Evolutionary conservation across 2,113 vertebrate genomes (phyloP).

Genomic region (Geococcyx californianus): DNA sequence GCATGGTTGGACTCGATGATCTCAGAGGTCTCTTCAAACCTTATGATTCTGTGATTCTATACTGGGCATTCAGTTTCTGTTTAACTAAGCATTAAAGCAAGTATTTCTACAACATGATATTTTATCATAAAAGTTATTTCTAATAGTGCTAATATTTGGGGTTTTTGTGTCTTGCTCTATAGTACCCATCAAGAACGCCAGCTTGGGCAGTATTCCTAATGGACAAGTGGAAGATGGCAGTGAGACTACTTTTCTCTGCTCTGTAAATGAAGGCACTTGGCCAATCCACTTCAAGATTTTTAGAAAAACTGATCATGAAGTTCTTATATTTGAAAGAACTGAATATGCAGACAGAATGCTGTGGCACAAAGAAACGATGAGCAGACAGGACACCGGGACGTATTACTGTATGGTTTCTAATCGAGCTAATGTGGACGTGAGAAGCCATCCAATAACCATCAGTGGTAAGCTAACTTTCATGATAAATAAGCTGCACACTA

Average conservation of each 20-base stretch:
- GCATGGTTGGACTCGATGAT: too few species aligned
- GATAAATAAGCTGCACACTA: background rate
- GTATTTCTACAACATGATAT: background rate
- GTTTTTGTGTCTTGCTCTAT: background rate
- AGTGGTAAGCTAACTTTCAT: slow-evolving; percentile 27
- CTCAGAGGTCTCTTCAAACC: too few species aligned
- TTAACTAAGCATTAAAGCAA: background rate
- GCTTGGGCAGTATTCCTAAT: background rate
- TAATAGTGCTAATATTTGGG: background rate
- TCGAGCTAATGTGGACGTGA: background rate
- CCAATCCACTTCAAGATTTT: slow-evolving; percentile 63
- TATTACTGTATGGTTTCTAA: slow-evolving; percentile 65
- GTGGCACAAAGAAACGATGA: slow-evolving; percentile 33
- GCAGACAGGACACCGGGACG: slow-evolving; percentile 35
- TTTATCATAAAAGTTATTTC: background rate
- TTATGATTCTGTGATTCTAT: too few species aligned
- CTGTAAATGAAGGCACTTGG: slow-evolving; percentile 57
- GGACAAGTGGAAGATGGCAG: slow-evolving; percentile 59
- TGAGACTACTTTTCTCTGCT: slow-evolving; percentile 24
- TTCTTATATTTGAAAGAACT: background rate
- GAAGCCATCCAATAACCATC: slow-evolving; percentile 38
- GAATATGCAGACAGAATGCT: background rate
- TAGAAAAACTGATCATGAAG: slow-evolving; percentile 12
- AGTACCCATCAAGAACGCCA: slow-evolving; percentile 49
- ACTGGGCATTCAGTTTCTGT: background rate